These are phyloP conservation scores for Germaria angustata DNA, from an alignment of 2,888 invertebrate genomes.

Conservation along the genomic window DNA sequence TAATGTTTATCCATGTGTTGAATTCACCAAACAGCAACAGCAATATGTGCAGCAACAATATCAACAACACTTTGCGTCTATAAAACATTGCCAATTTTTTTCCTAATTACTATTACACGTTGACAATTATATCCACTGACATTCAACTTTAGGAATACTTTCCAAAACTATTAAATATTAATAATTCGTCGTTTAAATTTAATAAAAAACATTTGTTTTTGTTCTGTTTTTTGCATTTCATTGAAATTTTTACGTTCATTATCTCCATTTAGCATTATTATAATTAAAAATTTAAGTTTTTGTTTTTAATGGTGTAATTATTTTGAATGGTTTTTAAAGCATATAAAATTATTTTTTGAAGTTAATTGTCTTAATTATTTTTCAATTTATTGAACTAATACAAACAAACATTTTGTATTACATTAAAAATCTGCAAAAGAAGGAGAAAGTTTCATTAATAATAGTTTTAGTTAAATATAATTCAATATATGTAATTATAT, in stretches of 20 bases:
- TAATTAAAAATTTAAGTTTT: slow-evolving; percentile 13
- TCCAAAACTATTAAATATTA: background rate
- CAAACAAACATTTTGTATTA: background rate
- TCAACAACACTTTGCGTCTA: slow-evolving; percentile 50
- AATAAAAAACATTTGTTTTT: slow-evolving; percentile 33
- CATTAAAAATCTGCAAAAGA: slow-evolving; percentile 36
- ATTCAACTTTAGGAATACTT: background rate
- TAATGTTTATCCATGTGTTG: slow-evolving; percentile 40
- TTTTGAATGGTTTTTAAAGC: no score
- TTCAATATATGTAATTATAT: background rate
- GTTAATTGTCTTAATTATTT: background rate
- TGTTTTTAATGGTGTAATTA: no score
- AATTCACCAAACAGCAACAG: slow-evolving; percentile 57
- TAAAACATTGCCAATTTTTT: slow-evolving; percentile 53
- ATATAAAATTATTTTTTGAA: background rate
- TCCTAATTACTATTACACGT: slow-evolving; percentile 10
- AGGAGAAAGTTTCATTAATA: background rate
- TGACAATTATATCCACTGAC: background rate
- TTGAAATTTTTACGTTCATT: slow-evolving; percentile 36
- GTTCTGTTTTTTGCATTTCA: slow-evolving; percentile 16
- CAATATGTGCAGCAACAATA: slow-evolving; percentile 56
- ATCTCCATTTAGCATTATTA: slow-evolving; percentile 26
- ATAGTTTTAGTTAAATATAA: background rate
- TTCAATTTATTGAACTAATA: background rate
- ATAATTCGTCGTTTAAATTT: slow-evolving; percentile 39